These are phyloP conservation scores for Magallana ariakensis DNA, from an alignment of 1,140 invertebrate genomes.

Conservation along the genomic window DNA sequence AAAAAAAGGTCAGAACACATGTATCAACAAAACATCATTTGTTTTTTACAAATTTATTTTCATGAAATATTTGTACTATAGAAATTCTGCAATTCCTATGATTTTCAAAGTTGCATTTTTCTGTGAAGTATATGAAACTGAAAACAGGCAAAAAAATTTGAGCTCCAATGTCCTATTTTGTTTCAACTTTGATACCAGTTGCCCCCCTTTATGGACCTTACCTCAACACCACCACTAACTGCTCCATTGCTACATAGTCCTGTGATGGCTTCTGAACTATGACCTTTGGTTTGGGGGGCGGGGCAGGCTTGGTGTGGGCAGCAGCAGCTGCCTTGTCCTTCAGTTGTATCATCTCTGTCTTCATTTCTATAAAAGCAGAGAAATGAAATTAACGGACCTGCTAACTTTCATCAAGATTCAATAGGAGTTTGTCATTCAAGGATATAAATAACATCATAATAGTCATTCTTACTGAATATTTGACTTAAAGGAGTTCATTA, in stretches of 20 bases:
- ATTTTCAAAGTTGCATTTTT: too few species aligned
- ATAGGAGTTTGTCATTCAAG: too few species aligned
- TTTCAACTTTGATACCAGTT: neutral
- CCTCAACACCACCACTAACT: slow-evolving; percentile 73
- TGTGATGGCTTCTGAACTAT: slow-evolving; percentile 74
- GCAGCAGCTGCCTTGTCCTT: slow-evolving; percentile 42
- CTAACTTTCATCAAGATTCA: too few species aligned
- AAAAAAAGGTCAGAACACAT: neutral
- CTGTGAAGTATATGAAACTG: too few species aligned
- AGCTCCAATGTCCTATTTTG: too few species aligned
- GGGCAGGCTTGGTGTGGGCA: slow-evolving; percentile 64
- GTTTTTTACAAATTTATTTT: too few species aligned
- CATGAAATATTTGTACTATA: too few species aligned
- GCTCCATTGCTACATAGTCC: slow-evolving; percentile 74
- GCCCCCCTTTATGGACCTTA: slow-evolving; percentile 46
- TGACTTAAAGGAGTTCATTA: slow-evolving; percentile 36
- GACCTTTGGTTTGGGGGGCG: slow-evolving; percentile 76
- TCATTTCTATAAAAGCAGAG: slow-evolving; percentile 61
- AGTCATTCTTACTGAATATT: too few species aligned
- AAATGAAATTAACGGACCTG: too few species aligned
- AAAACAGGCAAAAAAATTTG: too few species aligned
- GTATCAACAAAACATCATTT: neutral
- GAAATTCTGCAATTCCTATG: too few species aligned
- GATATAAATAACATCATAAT: too few species aligned
- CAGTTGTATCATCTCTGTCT: slow-evolving; percentile 60